Evolutionary conservation across 2,797 vertebrate species (phyloP).

Genomic region (Sebastes miniatus): DNA sequence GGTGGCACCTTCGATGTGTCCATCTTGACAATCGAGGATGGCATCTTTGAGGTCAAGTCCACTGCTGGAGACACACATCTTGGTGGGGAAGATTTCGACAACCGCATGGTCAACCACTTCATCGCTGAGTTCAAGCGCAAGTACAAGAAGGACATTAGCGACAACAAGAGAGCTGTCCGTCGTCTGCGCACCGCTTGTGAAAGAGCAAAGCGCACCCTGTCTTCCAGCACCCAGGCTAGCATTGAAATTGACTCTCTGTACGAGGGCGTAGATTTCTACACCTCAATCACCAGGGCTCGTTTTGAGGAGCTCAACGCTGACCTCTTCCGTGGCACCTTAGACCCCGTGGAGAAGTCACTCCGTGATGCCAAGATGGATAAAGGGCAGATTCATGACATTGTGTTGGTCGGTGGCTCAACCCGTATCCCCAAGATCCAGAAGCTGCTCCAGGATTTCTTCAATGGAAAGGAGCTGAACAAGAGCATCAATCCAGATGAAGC

Average conservation of each 20-base stretch:
- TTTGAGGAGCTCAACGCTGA: conserved; percentile 91
- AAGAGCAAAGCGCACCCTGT: conserved; percentile 85
- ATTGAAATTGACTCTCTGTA: conserved; percentile 88
- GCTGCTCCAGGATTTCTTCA: conserved; percentile 89
- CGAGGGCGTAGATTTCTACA: conserved; percentile 91
- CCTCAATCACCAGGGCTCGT: conserved; percentile 89
- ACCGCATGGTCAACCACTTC: conserved; percentile 89
- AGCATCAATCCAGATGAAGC: conserved; percentile 92
- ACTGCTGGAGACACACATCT: conserved; percentile 90
- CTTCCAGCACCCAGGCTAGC: conserved; percentile 86
- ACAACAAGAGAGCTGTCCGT: conserved; percentile 89
- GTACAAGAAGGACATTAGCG: conserved; percentile 89
- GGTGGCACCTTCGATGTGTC: conserved; percentile 92
- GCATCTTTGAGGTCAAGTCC: conserved; percentile 90
- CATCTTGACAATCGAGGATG: conserved; percentile 90
- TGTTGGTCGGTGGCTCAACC: conserved; percentile 89
- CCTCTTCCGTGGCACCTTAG: conserved; percentile 88
- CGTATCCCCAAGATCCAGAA: conserved; percentile 91
- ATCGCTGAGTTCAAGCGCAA: conserved; percentile 90
- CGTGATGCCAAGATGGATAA: conserved; percentile 90
- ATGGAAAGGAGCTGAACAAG: conserved; percentile 89
- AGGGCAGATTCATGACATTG: conserved; percentile 87
- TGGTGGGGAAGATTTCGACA: conserved; percentile 89
- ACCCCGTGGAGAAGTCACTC: conserved; percentile 90
- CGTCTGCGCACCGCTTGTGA: conserved; percentile 86